Evolutionary conservation across 2,113 vertebrate genomes (phyloP).

Genomic region (Accipiter virgatus): DNA sequence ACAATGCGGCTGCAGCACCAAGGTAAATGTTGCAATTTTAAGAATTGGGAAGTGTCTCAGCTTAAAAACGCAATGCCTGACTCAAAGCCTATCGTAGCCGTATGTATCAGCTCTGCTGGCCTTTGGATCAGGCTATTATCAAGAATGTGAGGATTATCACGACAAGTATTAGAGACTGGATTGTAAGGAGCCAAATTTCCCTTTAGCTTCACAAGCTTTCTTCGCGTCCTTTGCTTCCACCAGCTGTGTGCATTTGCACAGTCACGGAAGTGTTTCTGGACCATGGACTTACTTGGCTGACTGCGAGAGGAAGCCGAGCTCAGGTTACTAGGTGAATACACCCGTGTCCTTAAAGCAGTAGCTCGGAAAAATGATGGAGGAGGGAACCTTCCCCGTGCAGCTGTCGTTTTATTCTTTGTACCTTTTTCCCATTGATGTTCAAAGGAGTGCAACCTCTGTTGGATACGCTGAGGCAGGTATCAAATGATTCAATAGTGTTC

Average conservation of each 20-base stretch:
- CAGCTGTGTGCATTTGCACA: not conserved
- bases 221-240: not conserved
- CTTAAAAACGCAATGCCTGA: not conserved
- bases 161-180: not conserved
- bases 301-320: not conserved
- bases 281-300: not conserved
- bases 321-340: not conserved
- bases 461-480: not conserved
- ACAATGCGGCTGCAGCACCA: not conserved
- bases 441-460: constrained; percentile 5
- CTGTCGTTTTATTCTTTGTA: not conserved
- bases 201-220: not conserved
- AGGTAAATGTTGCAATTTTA: not conserved
- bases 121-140: not conserved
- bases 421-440: constrained; percentile 21
- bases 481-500: not conserved
- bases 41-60: not conserved
- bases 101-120: not conserved
- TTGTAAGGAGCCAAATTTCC: not conserved
- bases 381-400: not conserved
- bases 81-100: not conserved
- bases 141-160: not conserved
- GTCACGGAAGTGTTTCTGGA: not conserved
- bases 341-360: not conserved
- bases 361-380: not conserved